Evolutionary conservation across 2,888 invertebrate species (phyloP), one percentile per base, ranked within the genome.

Genomic region (Coleophora deauratella): DNA sequence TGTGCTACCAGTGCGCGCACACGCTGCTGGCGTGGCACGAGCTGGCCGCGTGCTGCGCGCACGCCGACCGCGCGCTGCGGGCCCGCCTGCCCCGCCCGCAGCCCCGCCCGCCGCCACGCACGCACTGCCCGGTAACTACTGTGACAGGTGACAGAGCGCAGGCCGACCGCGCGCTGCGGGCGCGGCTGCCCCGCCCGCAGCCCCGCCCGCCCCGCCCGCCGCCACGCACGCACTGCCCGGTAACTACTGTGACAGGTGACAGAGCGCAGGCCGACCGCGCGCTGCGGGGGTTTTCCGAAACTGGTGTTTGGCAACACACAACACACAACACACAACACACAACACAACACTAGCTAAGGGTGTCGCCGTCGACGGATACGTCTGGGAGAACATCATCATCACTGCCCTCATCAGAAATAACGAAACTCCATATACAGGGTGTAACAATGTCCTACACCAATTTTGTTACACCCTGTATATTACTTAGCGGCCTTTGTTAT

Each of bases 21-120:
- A 89, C 89, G 0, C 63, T 92, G 36, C 62, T 91, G 40, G 88
- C 89, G 0, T 91, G 90, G 89, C 88, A 90, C 55, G 88, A 90
- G 54, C 73, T 91, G 40, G 76, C 84, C 38, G 64, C 85, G 47
- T 84, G 86, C 49, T 88, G 88, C 55, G 51, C 78, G 28, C 85
- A 86, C 42, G 89, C 90, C 0, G 89, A 91, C 53, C 62, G 66
- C 11, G 80, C 79, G 33, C 52, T 79, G 37, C 59, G 54, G 15
- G 53, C 53, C 9, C 48, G 52, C 8, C 47, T 55, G 3, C 7
- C 15, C 11, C 35, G 30, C 30, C 9, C 35, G 10, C 37, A 27
- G 34, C 33, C n/a, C n/a, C n/a, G n/a, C 6, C 4, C 12, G n/a
- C n/a, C n/a, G n/a, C n/a, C 60, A 87, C 88, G 1, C 87, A 87